phyloP scores from a whole-genome alignment of 2,888 invertebrate genomes.

The Hololepta plana region DNA sequence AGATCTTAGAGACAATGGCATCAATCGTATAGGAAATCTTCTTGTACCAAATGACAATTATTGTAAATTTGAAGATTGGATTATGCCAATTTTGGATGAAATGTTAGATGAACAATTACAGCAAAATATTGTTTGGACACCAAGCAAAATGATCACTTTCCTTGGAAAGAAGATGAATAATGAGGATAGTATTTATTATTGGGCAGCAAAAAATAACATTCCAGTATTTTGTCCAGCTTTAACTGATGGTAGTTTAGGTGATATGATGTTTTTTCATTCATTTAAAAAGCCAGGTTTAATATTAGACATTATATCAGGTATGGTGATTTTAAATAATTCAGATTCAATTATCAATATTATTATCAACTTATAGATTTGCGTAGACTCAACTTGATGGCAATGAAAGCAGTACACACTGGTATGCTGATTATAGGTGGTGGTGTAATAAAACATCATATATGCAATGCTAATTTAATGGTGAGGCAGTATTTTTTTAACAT shows the following conservation, averaged over 20 bases:
- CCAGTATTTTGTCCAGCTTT: slow-evolving; percentile 95
- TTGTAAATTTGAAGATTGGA: slow-evolving; percentile 94
- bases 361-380: slow-evolving; percentile 73
- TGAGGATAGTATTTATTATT: slow-evolving; percentile 85
- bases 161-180: slow-evolving; percentile 84
- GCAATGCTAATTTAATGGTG: slow-evolving; percentile 98
- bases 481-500: too few relatives aligned
- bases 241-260: slow-evolving; percentile 93
- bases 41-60: slow-evolving; percentile 97
- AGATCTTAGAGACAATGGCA: slow-evolving; percentile 56
- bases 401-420: slow-evolving; percentile 83
- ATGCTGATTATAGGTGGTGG: slow-evolving; percentile 95
- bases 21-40: slow-evolving; percentile 76
- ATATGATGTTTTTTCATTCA: slow-evolving; percentile 99
- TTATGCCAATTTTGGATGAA: slow-evolving; percentile 80
- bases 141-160: slow-evolving; percentile 66
- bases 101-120: slow-evolving; percentile 76
- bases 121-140: slow-evolving; percentile 69
- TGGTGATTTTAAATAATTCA: slow-evolving; percentile 8
- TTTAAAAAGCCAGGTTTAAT: slow-evolving; percentile 82
- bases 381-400: slow-evolving; percentile 82
- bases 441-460: slow-evolving; percentile 96
- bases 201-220: slow-evolving; percentile 92
- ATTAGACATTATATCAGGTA: slow-evolving; percentile 81
- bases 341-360: slow-evolving; percentile 5